A percentile compares a stretch with the other conserved stretches of the same genome.
These are phyloP conservation scores for Cygnus buccinator DNA, from an alignment of 2,113 vertebrate species.

Conservation along the genomic window DNA sequence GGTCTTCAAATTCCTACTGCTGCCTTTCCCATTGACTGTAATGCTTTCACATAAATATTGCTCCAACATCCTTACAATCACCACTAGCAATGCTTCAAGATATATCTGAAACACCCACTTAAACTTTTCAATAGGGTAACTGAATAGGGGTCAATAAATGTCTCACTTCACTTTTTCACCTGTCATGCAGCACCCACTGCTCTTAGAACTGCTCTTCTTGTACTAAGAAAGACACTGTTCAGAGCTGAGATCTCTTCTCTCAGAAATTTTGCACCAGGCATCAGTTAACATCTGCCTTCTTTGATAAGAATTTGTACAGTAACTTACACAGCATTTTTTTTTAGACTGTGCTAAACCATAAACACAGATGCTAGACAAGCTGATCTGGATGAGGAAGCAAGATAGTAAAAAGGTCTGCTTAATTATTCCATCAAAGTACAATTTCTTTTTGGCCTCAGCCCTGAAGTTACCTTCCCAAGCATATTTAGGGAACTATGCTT, in stretches of 20 bases:
- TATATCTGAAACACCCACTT: neutral
- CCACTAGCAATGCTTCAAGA: neutral
- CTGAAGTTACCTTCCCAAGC: neutral
- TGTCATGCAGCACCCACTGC: neutral
- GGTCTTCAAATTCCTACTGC: neutral
- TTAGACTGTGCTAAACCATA: neutral
- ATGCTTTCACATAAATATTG: neutral
- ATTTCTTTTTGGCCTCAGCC: accelerated
- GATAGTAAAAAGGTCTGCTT: neutral
- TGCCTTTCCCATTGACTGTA: neutral
- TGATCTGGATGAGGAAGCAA: neutral
- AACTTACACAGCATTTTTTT: neutral
- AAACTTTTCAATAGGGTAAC: neutral
- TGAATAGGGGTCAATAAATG: neutral
- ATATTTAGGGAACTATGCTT: neutral
- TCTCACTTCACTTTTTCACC: neutral
- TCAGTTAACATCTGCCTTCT: neutral
- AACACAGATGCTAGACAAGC: neutral
- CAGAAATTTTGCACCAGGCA: neutral
- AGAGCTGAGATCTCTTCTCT: neutral
- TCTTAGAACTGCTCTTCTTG: neutral
- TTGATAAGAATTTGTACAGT: neutral
- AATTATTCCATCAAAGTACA: neutral
- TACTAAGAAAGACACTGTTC: neutral
- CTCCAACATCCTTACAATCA: neutral